Base-by-base conservation (phyloP, 2,797 vertebrate species). In the Euthynnus affinis region DNA sequence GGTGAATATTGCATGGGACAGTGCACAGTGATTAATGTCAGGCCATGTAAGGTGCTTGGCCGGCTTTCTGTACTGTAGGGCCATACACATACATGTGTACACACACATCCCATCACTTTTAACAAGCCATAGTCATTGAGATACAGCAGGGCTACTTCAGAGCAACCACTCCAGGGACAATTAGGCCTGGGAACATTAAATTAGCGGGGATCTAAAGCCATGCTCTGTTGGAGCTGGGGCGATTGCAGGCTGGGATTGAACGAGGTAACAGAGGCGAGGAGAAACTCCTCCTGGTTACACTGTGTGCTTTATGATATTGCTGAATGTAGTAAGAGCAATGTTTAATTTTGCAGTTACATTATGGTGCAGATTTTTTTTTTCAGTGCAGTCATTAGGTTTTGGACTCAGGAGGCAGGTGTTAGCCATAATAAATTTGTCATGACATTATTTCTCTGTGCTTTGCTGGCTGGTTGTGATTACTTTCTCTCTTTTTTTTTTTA, bases 11-110 rank as follows among this genome's bases (percentile, higher is more conserved):
- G 80, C 87, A 89, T 83, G 78, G 88, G 80, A 85, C 86, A 75
- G 74, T 86, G 89, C 86, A 80, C 88, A 78, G 83, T 92, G 92
- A 93, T 94, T 94, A 90, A 94, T 94, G 90, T 90, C 81, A 77
- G 82, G 81, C 87, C 87, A 84, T 91, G 89, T 90, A 90, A 86
- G 88, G 89, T 83, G 78, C 83, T 82, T 72, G 80, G 63, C 83
- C 14, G 32, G 59, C 78, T 65, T 77, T 67, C 72, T 77, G 59
- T 62, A 51, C 57, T 83, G 78, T 78, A 80, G 64, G 70, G 75
- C 63, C 61, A 14, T 27, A 75, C 52, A 75, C 83, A 20, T 69
- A 71, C 67, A 37, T 69, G 34, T 25, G 53, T 64, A 70, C 76
- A 76, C 46, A 72, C 89, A 88, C 46, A 76, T 59, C 65, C 80